These are phyloP conservation scores for Cyclargus thomasi DNA, from an alignment of 1,140 invertebrate species.

Conservation along the genomic window DNA sequence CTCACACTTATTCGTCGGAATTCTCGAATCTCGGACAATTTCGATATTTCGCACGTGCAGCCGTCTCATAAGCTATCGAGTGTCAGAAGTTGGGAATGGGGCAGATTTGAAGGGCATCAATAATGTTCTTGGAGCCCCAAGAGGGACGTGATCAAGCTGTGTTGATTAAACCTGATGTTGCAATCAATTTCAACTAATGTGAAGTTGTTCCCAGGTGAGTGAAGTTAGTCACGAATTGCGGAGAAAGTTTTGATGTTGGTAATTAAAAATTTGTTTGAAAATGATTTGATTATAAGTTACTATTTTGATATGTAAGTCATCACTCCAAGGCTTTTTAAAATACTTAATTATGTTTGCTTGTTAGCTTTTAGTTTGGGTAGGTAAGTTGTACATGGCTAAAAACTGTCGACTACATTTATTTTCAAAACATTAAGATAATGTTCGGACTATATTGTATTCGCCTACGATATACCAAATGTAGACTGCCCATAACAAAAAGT, in stretches of 20 bases:
- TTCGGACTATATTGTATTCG: not conserved
- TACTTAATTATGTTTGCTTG: too few species aligned
- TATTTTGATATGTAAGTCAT: too few species aligned
- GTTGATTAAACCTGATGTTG: conserved; percentile 10
- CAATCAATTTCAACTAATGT: not conserved
- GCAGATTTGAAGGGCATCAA: conserved; percentile 29
- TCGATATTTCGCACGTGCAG: conserved; percentile 20
- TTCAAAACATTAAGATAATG: too few species aligned
- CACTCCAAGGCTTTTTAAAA: too few species aligned
- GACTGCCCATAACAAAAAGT: not conserved
- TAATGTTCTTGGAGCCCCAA: conserved; percentile 17
- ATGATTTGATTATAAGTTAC: too few species aligned
- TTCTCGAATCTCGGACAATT: conserved; percentile 10
- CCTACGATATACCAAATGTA: not conserved
- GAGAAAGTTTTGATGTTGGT: not conserved
- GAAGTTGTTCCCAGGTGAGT: conserved; percentile 3
- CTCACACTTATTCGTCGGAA: not conserved
- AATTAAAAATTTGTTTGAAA: too few species aligned
- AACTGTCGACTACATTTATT: too few species aligned
- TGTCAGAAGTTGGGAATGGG: conserved; percentile 22
- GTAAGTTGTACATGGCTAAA: too few species aligned
- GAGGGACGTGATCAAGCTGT: conserved; percentile 23
- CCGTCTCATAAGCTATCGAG: conserved; percentile 17
- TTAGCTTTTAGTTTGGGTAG: not conserved
- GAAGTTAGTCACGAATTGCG: not conserved